These are phyloP conservation scores for Eurytoma adleriae DNA, from an alignment of 2,888 invertebrate species.

Conservation along the genomic window DNA sequence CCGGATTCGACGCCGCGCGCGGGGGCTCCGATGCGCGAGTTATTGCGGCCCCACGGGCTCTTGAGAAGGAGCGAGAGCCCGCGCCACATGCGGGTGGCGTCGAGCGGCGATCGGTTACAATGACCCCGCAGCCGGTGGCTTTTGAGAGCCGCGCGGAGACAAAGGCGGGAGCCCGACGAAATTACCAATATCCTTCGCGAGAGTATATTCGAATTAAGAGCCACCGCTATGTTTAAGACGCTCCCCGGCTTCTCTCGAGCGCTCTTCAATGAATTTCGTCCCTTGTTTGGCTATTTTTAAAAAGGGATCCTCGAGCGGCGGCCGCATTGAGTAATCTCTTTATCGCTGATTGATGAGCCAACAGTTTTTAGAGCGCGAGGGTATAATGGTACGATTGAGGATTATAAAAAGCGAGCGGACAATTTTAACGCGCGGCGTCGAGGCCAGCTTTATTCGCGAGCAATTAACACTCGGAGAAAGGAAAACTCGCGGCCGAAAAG, in stretches of 20 bases:
- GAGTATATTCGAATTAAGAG: slow-evolving; percentile 64
- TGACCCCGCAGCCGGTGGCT: slow-evolving; percentile 61
- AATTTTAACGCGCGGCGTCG: slow-evolving; percentile 8
- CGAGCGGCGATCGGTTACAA: slow-evolving; percentile 67
- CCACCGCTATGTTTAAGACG: slow-evolving; percentile 59
- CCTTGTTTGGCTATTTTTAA: background rate
- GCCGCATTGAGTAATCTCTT: slow-evolving; percentile 3
- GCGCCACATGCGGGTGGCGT: slow-evolving; percentile 65
- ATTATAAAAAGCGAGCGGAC: background rate
- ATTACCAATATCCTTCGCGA: slow-evolving; percentile 69
- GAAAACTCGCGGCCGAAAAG: slow-evolving; percentile 5
- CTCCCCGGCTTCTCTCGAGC: no score
- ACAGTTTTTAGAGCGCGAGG: background rate
- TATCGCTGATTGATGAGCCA: background rate
- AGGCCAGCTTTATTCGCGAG: slow-evolving; percentile 20
- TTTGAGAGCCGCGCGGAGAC: slow-evolving; percentile 42
- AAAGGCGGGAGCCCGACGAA: slow-evolving; percentile 62
- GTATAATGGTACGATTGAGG: background rate
- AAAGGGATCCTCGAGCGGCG: background rate
- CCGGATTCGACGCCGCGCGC: slow-evolving; percentile 63
- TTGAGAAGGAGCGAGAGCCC: slow-evolving; percentile 11
- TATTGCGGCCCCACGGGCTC: slow-evolving; percentile 8
- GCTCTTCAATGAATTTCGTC: no score
- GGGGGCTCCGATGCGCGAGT: slow-evolving; percentile 7
- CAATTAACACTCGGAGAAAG: slow-evolving; percentile 11